Evolutionary conservation across 2,888 invertebrate genomes (phyloP), one percentile per base, ranked within the genome.

Genomic region (Ommatoiulus sabulosus): DNA sequence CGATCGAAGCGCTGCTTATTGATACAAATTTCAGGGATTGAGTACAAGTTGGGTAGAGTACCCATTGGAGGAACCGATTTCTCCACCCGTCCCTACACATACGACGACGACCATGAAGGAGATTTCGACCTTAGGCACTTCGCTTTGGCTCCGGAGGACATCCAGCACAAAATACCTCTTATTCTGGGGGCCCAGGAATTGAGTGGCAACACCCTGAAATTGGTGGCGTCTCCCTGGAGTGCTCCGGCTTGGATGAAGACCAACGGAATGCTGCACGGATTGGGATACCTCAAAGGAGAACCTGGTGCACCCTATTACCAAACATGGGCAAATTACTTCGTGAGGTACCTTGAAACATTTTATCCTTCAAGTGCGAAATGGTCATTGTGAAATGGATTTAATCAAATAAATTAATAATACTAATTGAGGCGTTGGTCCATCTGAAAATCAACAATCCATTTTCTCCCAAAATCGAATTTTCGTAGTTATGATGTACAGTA

Each of bases 41-140:
- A 95, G 90, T 98, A 97, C 92, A 96, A 95, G 91, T 92, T 97
- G 90, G 95, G 96, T 86, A 94, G 98, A 84, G 94, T 97, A 7
- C 96, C 98, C 0, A 96, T 98, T 89, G 98, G 95, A 0, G 97
- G 97, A 12, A 94, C 95, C 88, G 98, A 98, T 92, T 98, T 98
- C 92, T 98, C 98, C 0, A 94, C 95, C 0, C 94, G 94, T 87
- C 94, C 95, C 0, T 98, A 98, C 93, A 95, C 97, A 0, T 97
- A 97, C 92, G 96, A 96, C 91, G 94, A 95, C 91, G 95, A 95
- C 91, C 91, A 91, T 2, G 92, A 93, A 0, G 89, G 86, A 1
- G 44, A 72, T n/a, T 87, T 93, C 93, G 91, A 92, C 91, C 84
- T 89, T 15, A 48, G 85, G 15, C 88, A 90, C 84, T 90, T 89